Conservation (phyloP, 1,140 invertebrate species). For the Drosophila obscura region DNA sequence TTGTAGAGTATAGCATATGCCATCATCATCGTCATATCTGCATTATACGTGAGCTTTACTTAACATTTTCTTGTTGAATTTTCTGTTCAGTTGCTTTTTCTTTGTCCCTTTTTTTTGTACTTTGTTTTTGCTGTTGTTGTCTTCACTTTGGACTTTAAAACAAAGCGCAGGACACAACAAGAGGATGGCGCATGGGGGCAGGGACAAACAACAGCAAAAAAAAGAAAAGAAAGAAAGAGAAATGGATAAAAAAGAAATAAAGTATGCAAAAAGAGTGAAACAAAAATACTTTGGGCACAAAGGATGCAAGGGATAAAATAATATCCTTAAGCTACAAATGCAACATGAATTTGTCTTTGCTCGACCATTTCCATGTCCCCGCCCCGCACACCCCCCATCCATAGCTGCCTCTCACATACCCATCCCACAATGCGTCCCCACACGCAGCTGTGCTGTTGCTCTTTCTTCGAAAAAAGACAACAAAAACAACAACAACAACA, state of each 20-base stretch:
- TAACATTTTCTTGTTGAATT: constrained; percentile 50
- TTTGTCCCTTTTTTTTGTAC: constrained; percentile 20
- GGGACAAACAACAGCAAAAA: neutral
- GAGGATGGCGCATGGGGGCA: neutral
- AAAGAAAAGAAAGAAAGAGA: constrained; percentile 6
- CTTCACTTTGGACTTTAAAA: constrained; percentile 63
- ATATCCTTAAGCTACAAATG: constrained; percentile 81
- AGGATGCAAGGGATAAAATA: constrained; percentile 74
- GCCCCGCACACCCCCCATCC: constrained; percentile 16
- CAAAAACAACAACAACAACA: constrained; percentile 16
- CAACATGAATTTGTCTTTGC: constrained; percentile 81
- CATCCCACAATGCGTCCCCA: constrained; percentile 10
- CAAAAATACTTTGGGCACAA: constrained; percentile 64
- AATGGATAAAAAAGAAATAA: constrained; percentile 33
- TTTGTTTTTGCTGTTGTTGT: constrained; percentile 21
- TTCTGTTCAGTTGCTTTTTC: constrained; percentile 37
- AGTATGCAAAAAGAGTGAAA: constrained; percentile 73
- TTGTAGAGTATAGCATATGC: too few species aligned
- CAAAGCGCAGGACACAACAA: constrained; percentile 40
- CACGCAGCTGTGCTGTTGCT: constrained; percentile 49
- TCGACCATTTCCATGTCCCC: constrained; percentile 28
- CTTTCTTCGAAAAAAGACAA: constrained; percentile 59
- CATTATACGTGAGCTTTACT: constrained; percentile 20
- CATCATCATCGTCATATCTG: too few species aligned
- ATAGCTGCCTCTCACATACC: constrained; percentile 9